phyloP scores from a whole-genome alignment of 2,797 vertebrate species.

The Meriones psammophilus region DNA sequence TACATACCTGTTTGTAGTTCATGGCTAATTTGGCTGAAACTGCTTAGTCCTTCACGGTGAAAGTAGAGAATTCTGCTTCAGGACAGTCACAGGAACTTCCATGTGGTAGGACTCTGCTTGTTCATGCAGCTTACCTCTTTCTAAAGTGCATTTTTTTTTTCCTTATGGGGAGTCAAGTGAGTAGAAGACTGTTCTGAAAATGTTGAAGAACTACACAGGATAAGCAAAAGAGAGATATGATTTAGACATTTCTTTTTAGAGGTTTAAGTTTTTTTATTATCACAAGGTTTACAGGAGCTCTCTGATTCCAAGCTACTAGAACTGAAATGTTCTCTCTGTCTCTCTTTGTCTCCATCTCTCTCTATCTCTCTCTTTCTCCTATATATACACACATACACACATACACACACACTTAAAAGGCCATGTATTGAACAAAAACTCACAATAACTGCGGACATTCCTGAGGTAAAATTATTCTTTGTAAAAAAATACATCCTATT shows the following conservation, averaged over 20 bases:
- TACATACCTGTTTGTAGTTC: background rate
- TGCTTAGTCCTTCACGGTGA: background rate
- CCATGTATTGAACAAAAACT: slow-evolving; percentile 55
- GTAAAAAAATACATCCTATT: slow-evolving; percentile 65
- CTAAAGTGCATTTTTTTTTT: too few species aligned
- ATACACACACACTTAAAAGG: background rate
- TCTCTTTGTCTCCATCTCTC: background rate
- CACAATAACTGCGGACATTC: slow-evolving; percentile 52
- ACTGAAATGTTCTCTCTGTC: background rate
- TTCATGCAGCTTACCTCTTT: background rate
- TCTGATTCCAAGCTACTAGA: slow-evolving; percentile 14
- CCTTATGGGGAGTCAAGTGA: background rate
- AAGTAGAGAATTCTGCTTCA: background rate
- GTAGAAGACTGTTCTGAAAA: slow-evolving; percentile 7
- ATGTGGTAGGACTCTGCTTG: background rate
- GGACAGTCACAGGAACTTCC: background rate
- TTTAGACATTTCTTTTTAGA: slow-evolving; percentile 43
- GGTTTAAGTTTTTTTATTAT: slow-evolving; percentile 41
- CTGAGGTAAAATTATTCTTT: slow-evolving; percentile 64
- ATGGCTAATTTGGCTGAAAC: background rate
- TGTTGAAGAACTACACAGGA: background rate
- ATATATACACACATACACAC: background rate
- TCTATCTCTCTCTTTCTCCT: background rate
- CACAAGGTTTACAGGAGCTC: background rate
- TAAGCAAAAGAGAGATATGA: background rate